These are phyloP conservation scores for Vidua chalybeata DNA, from an alignment of 2,113 vertebrate genomes.

Conservation along the genomic window DNA sequence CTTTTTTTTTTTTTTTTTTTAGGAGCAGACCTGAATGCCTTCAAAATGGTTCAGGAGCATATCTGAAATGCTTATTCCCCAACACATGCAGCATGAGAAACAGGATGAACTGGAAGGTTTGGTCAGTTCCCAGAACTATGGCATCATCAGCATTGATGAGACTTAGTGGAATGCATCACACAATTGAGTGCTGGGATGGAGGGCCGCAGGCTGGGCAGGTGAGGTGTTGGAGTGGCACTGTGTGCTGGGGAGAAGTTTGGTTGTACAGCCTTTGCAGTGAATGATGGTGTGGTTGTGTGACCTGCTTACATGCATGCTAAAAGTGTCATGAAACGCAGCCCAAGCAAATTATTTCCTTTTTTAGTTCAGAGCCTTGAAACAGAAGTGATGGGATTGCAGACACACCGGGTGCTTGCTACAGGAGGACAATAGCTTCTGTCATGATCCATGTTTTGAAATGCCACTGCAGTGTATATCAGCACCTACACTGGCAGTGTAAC, in stretches of 20 bases:
- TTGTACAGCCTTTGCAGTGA: neutral
- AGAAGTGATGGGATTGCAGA: neutral
- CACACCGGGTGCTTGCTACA: neutral
- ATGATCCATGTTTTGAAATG: neutral
- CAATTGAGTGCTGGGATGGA: neutral
- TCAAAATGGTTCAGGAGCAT: neutral
- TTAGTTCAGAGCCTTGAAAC: neutral
- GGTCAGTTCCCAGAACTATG: neutral
- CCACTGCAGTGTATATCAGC: too few species aligned
- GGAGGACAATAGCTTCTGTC: neutral
- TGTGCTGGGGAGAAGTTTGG: neutral
- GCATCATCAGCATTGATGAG: neutral
- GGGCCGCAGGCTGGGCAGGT: neutral
- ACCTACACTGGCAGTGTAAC: neutral
- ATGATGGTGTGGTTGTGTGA: neutral
- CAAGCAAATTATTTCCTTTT: neutral
- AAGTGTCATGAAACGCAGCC: neutral
- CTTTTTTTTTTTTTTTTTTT: too few species aligned
- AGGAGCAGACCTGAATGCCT: neutral
- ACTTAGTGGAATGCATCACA: neutral
- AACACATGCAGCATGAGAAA: neutral
- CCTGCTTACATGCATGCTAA: neutral
- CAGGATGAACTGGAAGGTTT: neutral
- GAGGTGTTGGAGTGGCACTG: neutral
- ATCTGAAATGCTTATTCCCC: neutral